phyloP scores from a whole-genome alignment of 2,888 invertebrate genomes.

The Leptinotarsa tumamoca region DNA sequence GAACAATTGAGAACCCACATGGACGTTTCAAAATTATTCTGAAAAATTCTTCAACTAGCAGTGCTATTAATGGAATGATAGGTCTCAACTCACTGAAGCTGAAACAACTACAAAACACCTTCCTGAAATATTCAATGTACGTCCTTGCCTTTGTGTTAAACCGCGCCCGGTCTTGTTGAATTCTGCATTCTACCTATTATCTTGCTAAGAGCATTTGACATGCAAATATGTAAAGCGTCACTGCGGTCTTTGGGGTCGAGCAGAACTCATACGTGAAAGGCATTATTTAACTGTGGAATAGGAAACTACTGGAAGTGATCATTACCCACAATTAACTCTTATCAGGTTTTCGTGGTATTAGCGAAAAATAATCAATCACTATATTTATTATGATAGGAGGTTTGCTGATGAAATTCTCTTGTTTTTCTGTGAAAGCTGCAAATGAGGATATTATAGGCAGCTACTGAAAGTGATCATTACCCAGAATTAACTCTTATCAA shows the following conservation, averaged over 20 bases:
- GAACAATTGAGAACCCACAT: too few species aligned
- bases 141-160: not conserved
- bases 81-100: too few species aligned
- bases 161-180: not conserved
- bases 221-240: conserved; percentile 9
- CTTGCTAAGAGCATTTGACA: conserved; percentile 11
- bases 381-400: too few species aligned
- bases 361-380: not conserved
- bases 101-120: not conserved
- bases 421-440: not conserved
- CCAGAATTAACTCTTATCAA: not conserved
- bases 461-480: not conserved
- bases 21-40: too few species aligned
- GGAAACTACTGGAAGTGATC: not conserved
- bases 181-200: conserved; percentile 14
- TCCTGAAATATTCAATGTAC: not conserved
- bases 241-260: not conserved
- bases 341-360: not conserved
- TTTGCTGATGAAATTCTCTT: not conserved
- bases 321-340: conserved; percentile 1
- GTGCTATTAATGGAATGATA: too few species aligned
- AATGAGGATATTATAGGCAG: not conserved
- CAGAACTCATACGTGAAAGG: not conserved
- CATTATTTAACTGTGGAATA: not conserved
- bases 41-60: too few species aligned